Conservation (phyloP, 2,797 vertebrate species). For the Spea hammondii region DNA sequence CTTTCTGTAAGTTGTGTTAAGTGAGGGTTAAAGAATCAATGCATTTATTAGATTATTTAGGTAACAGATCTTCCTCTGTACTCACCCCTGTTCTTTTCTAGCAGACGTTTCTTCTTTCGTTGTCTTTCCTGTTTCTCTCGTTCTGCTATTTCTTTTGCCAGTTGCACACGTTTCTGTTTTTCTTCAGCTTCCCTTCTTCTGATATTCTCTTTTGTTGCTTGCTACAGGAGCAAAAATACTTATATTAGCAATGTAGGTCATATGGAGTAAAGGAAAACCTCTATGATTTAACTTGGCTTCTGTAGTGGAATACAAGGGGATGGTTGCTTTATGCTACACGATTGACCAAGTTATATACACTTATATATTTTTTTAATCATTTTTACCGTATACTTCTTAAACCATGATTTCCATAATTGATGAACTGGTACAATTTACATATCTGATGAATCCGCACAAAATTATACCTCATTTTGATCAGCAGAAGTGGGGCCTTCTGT, state of each 20-base stretch:
- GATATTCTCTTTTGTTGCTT: slow-evolving; percentile 89
- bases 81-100: slow-evolving; percentile 91
- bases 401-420: no score
- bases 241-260: slow-evolving; percentile 21
- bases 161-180: slow-evolving; percentile 83
- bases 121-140: slow-evolving; percentile 86
- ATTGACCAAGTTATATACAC: no score
- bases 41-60: neutral
- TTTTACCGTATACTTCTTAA: no score
- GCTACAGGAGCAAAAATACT: slow-evolving; percentile 67
- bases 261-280: no score
- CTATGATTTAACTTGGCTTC: no score
- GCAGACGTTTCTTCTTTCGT: slow-evolving; percentile 83
- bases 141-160: slow-evolving; percentile 90
- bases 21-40: neutral
- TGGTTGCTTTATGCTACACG: no score
- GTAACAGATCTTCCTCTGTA: slow-evolving; percentile 19
- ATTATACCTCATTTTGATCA: no score
- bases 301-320: no score
- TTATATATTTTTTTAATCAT: no score
- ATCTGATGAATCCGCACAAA: no score
- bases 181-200: slow-evolving; percentile 84
- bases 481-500: no score
- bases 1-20: neutral
- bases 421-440: no score